Evolutionary conservation across 2,888 invertebrate genomes (phyloP).

Genomic region (Erannis defoliaria): DNA sequence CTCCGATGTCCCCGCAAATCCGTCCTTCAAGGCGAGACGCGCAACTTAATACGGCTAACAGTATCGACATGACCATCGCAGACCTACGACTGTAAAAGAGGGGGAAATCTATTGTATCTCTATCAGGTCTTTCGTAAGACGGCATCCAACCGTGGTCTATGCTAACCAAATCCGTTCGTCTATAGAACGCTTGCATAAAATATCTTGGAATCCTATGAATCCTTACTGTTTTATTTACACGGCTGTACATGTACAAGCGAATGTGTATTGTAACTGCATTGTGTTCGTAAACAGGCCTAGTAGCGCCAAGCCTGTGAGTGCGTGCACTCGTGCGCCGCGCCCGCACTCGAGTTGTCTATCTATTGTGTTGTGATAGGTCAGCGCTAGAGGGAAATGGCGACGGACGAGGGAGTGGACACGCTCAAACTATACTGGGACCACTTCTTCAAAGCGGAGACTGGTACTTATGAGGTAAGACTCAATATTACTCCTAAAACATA

Average conservation of each 20-base stretch:
- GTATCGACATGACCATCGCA: too few species aligned
- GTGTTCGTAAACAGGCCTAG: slow-evolving; percentile 8
- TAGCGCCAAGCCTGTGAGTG: slow-evolving; percentile 11
- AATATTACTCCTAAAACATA: not conserved
- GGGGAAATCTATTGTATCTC: too few species aligned
- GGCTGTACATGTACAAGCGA: not conserved
- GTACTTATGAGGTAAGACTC: slow-evolving; percentile 86
- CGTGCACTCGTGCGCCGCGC: slow-evolving; percentile 13
- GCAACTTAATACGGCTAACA: too few species aligned
- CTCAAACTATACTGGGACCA: slow-evolving; percentile 87
- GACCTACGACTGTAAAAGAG: too few species aligned
- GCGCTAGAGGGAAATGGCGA: slow-evolving; percentile 62
- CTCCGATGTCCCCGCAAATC: too few species aligned
- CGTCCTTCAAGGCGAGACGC: too few species aligned
- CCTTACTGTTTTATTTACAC: not conserved
- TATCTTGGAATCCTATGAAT: not conserved
- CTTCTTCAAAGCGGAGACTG: slow-evolving; percentile 88
- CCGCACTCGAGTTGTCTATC: slow-evolving; percentile 22
- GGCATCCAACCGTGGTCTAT: too few species aligned
- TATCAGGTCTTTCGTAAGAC: too few species aligned
- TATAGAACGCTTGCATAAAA: not conserved
- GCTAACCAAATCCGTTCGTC: too few species aligned
- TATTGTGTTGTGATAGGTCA: slow-evolving; percentile 55
- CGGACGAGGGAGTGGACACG: slow-evolving; percentile 68
- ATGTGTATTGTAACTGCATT: not conserved